These are phyloP conservation scores for Tigriopus californicus DNA, from an alignment of 2,888 invertebrate species.

Conservation along the genomic window DNA sequence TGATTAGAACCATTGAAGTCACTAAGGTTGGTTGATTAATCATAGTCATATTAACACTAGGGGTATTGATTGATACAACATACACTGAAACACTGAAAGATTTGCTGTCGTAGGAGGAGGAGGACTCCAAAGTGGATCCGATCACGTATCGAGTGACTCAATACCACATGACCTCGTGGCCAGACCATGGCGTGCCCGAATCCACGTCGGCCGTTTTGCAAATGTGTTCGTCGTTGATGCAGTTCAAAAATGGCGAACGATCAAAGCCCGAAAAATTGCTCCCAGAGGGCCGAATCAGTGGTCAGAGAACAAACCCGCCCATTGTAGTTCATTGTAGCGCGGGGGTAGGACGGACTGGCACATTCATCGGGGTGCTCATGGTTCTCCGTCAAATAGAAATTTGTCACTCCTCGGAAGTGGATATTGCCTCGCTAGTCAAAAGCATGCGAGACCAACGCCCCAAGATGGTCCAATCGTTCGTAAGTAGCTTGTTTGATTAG, in stretches of 20 bases:
- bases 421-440: background rate
- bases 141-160: background rate
- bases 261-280: background rate
- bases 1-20: background rate
- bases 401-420: background rate
- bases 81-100: too few species aligned
- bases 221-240: too few species aligned
- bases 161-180: slow-evolving; percentile 2
- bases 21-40: background rate
- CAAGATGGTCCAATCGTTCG: slow-evolving; percentile 2
- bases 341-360: slow-evolving; percentile 1
- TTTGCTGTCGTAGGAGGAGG: background rate
- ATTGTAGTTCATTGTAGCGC: slow-evolving; percentile 2
- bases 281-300: too few species aligned
- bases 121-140: background rate
- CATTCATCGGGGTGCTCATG: slow-evolving; percentile 1
- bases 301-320: background rate
- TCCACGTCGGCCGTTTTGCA: background rate
- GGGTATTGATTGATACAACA: too few species aligned
- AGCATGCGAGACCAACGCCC: background rate
- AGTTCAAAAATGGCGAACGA: too few species aligned
- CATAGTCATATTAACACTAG: background rate
- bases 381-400: background rate
- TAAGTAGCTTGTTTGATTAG: background rate
- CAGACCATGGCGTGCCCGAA: slow-evolving; percentile 7